Percentiles rank a stretch among this genome's conserved stretches.
phyloP scores from a whole-genome alignment of 2,888 invertebrate species.

The Mylabris sibirica region DNA sequence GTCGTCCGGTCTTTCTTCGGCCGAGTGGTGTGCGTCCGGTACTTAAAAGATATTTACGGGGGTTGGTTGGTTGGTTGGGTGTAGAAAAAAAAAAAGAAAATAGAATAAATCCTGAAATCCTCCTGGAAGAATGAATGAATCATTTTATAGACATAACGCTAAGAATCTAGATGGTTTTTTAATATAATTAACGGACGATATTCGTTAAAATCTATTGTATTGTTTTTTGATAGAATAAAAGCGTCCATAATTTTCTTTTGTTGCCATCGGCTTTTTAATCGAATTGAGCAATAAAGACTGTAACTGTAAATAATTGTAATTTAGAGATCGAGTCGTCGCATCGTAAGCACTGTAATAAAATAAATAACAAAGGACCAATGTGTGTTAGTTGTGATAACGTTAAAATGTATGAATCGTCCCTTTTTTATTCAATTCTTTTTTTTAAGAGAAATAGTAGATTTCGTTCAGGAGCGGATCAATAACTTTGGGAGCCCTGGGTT shows the following conservation, averaged over 20 bases:
- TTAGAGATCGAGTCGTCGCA: conserved; percentile 26
- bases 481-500: too few species aligned
- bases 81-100: background rate
- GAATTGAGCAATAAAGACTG: conserved; percentile 11
- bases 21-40: conserved; percentile 58
- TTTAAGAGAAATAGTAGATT: too few species aligned
- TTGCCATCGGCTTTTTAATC: background rate
- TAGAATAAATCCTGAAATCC: background rate
- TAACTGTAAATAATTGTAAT: conserved; percentile 31
- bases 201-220: background rate
- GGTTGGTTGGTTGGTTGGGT: conserved; percentile 17
- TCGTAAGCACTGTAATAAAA: conserved; percentile 29
- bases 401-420: conserved; percentile 36
- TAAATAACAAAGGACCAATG: conserved; percentile 34
- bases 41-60: conserved; percentile 59
- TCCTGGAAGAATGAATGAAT: too few species aligned
- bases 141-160: too few species aligned
- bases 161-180: too few species aligned
- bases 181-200: background rate
- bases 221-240: background rate
- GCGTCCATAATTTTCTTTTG: background rate
- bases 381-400: conserved; percentile 33
- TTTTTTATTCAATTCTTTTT: background rate
- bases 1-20: conserved; percentile 45
- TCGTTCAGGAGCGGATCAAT: too few species aligned